Base-by-base conservation (phyloP, 2,888 invertebrate species). In the Lepidonotus clava region DNA sequence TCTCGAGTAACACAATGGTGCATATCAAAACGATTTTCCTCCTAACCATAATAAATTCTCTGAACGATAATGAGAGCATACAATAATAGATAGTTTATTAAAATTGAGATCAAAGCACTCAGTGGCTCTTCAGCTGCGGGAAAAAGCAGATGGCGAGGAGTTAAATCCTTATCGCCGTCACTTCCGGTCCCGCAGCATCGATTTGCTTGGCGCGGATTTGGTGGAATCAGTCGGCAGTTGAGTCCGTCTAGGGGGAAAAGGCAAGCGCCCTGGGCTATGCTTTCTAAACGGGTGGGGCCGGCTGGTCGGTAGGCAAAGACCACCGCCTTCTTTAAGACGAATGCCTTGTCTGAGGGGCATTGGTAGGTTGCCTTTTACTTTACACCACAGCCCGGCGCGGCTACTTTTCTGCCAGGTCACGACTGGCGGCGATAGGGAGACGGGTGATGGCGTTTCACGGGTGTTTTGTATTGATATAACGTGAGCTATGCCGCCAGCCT, bases 391-490 rank as follows among this genome's bases (percentile, higher is more conserved):
- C 18, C 56, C 56, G n/a, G 18, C n/a, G n/a, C 28, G 28, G 61
- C 61, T 32, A 61, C 61, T 61, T 61, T 32, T 2, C 61, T 61
- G 61, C 61, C 61, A 28, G 24, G 28, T 61, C 61, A 61, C 61
- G 61, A 28, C 1, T n/a, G 24, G 24, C 28, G 61, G 24, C 28
- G 61, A 28, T 28, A 11, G 61, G 61, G 21, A 11, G 61, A 28
- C 11, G 61, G 2, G 61, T 5, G 61, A 24, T 61, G 61, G 11
- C 28, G 24, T n/a, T 61, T 28, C 2, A 28, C 28, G 61, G 61
- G 61, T 61, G 61, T 61, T 61, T 61, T 61, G 61, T 61, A 61
- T 61, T 61, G 61, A 61, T 61, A 61, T 24, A 61, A 61, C 61
- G 28, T 61, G 61, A 61, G 61, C 2, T 28, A 61, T 2, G 61